Base-by-base conservation (phyloP, 35 echinoderm and acorn worm genomes). In the Patiria miniata region DNA sequence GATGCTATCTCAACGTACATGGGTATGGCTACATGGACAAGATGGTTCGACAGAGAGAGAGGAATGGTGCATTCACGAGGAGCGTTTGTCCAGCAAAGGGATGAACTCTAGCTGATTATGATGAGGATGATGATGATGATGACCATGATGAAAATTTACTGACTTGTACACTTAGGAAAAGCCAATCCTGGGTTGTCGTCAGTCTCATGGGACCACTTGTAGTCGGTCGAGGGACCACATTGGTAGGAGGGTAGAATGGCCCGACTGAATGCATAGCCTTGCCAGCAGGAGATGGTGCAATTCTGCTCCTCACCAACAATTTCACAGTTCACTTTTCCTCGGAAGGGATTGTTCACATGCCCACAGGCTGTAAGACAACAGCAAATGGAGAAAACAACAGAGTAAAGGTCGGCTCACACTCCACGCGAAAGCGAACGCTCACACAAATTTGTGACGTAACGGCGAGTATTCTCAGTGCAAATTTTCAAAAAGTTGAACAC, bases 161-260 rank as follows among this genome's bases (percentile, higher is more conserved):
- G 37, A 87, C 85, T 68, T 78, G 85, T 87, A 58, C 85, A 87
- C 53, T 40, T 26, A 8, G 85, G 85, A 30, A 87, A 32, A 18
- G 33, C 32, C 12, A 34, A 65, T 50, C 68, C 30, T 57, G 52
- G 80, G 26, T 89, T 89, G 12, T 38, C 29, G 2, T 83, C 4
- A 3, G 87, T 83, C 69, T 82, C 51, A 39, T 89, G 87, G 21
- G 51, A 82, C 87, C 87, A 89, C 40, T 42, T 22, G 61, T 68
- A 89, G 59, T 83, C 83, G 7, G 87, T 69, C 19, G 69, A 77
- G 34, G 81, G 58, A 4, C 87, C 87, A 83, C 87, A 89, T 53
- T 7, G 51, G 61, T 89, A 89, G 37, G 16, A 23, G 8, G 37
- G 7, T 55, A 40, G 21, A 39, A 69, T 44, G 18, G 51, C 21